Conservation (phyloP, 2,113 vertebrate species). For the Chionomys nivalis region DNA sequence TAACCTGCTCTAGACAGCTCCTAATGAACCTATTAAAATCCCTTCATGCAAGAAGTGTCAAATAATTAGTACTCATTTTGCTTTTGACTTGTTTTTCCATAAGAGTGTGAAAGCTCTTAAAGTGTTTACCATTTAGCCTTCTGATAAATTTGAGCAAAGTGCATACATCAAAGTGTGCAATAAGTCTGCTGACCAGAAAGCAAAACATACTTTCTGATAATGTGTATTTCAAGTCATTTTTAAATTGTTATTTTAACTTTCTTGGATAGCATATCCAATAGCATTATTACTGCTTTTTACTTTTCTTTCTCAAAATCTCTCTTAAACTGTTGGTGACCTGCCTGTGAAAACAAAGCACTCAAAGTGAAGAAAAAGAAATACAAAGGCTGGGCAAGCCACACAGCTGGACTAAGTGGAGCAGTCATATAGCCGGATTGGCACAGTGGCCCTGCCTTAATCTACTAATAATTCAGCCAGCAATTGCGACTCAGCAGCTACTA, state of each 20-base stretch:
- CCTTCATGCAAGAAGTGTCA: slow-evolving; percentile 19
- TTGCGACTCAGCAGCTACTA: background rate
- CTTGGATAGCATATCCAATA: slow-evolving; percentile 73
- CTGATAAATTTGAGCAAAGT: slow-evolving; percentile 73
- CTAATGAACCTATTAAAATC: slow-evolving; percentile 31
- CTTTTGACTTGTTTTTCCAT: slow-evolving; percentile 62
- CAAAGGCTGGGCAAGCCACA: slow-evolving; percentile 49
- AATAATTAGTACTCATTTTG: slow-evolving; percentile 56
- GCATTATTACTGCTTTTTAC: slow-evolving; percentile 70
- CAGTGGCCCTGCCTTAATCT: background rate
- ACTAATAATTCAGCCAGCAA: background rate
- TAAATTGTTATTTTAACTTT: slow-evolving; percentile 78
- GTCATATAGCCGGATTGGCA: background rate
- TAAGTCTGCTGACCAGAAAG: slow-evolving; percentile 48
- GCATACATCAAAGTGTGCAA: slow-evolving; percentile 52
- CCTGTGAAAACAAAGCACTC: slow-evolving; percentile 68
- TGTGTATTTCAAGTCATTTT: slow-evolving; percentile 62
- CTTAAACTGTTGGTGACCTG: slow-evolving; percentile 41
- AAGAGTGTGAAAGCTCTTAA: slow-evolving; percentile 65
- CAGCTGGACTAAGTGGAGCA: background rate
- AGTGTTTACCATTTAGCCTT: slow-evolving; percentile 69
- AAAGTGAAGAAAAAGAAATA: slow-evolving; percentile 49
- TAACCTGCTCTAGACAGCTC: background rate
- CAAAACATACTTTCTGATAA: slow-evolving; percentile 68
- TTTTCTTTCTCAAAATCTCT: slow-evolving; percentile 62